phyloP scores from a whole-genome alignment of 1,140 invertebrate species.

The Drosophila erecta region DNA sequence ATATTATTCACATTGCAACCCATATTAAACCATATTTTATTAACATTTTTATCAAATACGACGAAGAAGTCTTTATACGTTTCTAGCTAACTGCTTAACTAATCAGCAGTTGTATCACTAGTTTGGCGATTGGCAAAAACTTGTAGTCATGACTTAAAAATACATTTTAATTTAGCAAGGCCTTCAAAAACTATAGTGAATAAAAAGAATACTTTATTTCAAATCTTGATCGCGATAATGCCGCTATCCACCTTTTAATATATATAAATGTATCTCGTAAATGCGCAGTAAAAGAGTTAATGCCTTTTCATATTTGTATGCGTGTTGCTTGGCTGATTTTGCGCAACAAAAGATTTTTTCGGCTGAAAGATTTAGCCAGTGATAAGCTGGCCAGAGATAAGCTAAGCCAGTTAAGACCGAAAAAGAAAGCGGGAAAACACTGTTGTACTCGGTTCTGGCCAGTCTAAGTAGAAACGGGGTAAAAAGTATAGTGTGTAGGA shows the following conservation, averaged over 20 bases:
- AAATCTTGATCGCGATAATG: slow-evolving; percentile 35
- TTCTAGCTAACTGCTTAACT: slow-evolving; percentile 14
- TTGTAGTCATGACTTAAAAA: slow-evolving; percentile 30
- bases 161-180: slow-evolving; percentile 18
- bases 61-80: background rate
- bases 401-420: slow-evolving; percentile 29
- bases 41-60: background rate
- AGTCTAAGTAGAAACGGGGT: background rate
- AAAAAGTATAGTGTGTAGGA: background rate
- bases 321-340: slow-evolving; percentile 22
- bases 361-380: slow-evolving; percentile 32
- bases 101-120: slow-evolving; percentile 29
- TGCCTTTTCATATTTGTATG: slow-evolving; percentile 50
- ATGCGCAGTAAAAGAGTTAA: slow-evolving; percentile 56
- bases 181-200: slow-evolving; percentile 18
- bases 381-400: slow-evolving; percentile 47
- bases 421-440: slow-evolving; percentile 19
- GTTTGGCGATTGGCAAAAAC: slow-evolving; percentile 16
- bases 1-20: no score
- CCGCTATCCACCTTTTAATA: slow-evolving; percentile 15
- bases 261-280: slow-evolving; percentile 38
- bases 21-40: background rate
- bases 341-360: slow-evolving; percentile 50
- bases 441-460: background rate
- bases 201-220: slow-evolving; percentile 14